Conservation (phyloP, 2,113 vertebrate species). For the Australoheros scitulus region DNA sequence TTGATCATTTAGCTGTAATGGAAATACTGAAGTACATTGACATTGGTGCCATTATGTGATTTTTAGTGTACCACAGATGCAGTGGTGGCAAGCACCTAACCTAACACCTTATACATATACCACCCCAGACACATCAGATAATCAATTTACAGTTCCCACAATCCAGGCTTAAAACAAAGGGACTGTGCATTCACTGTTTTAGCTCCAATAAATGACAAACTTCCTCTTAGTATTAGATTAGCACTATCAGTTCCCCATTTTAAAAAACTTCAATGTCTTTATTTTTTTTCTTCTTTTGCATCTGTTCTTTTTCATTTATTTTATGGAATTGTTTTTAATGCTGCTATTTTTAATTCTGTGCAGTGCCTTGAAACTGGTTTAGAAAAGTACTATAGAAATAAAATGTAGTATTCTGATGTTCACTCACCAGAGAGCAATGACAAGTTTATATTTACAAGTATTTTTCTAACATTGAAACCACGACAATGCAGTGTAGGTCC, state of each 20-base stretch:
- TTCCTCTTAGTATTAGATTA: background rate
- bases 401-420: background rate
- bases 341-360: background rate
- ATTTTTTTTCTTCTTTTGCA: too few relatives aligned
- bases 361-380: background rate
- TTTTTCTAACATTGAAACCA: background rate
- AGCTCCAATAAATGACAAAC: background rate
- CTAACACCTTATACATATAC: too few relatives aligned
- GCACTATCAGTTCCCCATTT: background rate
- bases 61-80: background rate
- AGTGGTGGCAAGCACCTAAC: background rate
- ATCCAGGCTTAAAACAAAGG: background rate
- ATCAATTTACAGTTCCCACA: too few relatives aligned
- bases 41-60: background rate
- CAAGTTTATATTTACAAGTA: background rate
- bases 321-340: background rate
- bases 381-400: background rate
- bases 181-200: background rate
- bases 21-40: background rate
- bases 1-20: background rate
- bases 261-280: background rate
- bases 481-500: background rate
- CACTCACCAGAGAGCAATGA: background rate
- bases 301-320: background rate
- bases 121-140: too few relatives aligned